These are phyloP conservation scores for Leptinotarsa haldemani DNA, from an alignment of 2,888 invertebrate species.

Conservation along the genomic window DNA sequence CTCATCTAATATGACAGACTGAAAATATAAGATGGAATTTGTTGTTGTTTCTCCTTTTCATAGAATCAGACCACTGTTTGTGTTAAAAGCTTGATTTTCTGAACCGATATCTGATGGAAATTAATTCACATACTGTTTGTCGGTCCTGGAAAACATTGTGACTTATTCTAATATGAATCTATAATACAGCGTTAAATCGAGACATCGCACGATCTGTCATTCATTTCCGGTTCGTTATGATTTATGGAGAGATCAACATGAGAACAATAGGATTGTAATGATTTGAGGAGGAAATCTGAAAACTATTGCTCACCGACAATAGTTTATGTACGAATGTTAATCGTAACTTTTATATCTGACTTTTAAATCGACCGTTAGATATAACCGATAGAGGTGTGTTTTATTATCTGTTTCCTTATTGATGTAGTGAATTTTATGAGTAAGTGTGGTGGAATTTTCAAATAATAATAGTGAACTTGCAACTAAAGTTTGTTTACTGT, in stretches of 20 bases:
- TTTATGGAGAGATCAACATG: background rate
- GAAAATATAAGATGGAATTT: background rate
- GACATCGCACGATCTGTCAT: background rate
- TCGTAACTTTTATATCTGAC: conserved; percentile 1
- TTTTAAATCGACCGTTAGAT: conserved; percentile 3
- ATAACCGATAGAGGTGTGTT: background rate
- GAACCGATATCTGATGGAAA: too few species aligned
- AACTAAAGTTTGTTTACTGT: too few species aligned
- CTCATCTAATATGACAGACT: background rate
- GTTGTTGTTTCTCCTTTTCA: background rate
- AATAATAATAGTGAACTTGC: too few species aligned
- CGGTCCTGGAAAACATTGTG: too few species aligned
- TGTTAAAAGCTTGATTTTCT: too few species aligned
- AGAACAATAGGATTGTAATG: background rate
- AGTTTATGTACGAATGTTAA: background rate
- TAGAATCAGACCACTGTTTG: too few species aligned
- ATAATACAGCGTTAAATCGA: too few species aligned
- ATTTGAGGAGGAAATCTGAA: background rate
- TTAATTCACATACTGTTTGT: too few species aligned
- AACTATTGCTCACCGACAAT: background rate
- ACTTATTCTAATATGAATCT: too few species aligned
- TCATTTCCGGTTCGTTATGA: background rate
- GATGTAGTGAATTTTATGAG: too few species aligned
- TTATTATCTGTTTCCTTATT: background rate
- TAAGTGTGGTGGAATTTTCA: too few species aligned